Percentiles rank a stretch among this genome's conserved stretches.
Evolutionary conservation across 2,113 vertebrate genomes (phyloP).

Genomic region (Cyphomyrus plagiostoma): DNA sequence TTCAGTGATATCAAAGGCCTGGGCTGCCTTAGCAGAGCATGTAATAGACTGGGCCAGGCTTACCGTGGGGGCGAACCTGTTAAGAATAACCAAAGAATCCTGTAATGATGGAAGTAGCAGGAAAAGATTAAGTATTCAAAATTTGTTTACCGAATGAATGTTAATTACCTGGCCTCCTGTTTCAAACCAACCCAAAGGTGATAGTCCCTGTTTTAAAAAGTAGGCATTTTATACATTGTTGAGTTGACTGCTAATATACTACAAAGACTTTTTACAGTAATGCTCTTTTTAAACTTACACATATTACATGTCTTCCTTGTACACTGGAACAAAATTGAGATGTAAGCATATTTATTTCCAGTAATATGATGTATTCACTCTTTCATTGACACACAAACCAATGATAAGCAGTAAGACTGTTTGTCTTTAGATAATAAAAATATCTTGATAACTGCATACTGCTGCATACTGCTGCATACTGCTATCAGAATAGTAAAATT

Average conservation of each 20-base stretch:
- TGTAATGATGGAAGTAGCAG: background rate
- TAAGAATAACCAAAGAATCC: background rate
- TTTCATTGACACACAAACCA: background rate
- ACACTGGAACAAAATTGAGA: background rate
- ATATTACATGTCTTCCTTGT: background rate
- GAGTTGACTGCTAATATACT: background rate
- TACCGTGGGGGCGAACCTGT: background rate
- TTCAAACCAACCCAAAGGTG: background rate
- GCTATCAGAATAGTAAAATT: background rate
- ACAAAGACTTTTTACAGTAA: background rate
- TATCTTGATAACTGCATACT: background rate
- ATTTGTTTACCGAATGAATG: background rate
- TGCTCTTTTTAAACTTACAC: background rate
- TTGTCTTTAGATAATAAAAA: background rate
- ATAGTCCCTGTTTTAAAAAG: background rate
- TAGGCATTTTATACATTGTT: background rate
- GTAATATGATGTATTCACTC: background rate
- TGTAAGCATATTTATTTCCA: background rate
- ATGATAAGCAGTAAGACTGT: background rate
- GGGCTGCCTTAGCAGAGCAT: background rate
- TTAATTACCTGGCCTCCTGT: background rate
- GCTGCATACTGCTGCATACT: background rate
- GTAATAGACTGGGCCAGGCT: background rate
- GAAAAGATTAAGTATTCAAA: constrained; percentile 13
- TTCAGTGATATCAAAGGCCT: constrained; percentile 28